These are phyloP conservation scores for Scatophagus argus DNA, from an alignment of 2,113 vertebrate species.

Conservation along the genomic window DNA sequence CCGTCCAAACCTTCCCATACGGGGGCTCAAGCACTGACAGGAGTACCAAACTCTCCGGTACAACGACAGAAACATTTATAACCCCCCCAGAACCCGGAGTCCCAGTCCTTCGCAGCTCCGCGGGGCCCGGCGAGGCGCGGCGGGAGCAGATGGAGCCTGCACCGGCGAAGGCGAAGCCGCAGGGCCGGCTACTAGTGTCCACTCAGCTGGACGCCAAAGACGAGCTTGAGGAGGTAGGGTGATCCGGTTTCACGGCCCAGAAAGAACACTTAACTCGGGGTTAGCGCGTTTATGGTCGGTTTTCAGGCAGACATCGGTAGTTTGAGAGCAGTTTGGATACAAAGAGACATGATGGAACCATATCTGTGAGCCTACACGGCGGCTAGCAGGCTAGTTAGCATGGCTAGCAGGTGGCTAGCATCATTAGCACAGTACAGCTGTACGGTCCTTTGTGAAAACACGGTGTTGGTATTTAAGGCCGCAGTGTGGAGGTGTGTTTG, in stretches of 20 bases:
- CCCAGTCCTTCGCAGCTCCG: conserved; percentile 54
- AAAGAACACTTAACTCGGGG: no score
- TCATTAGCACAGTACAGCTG: background rate
- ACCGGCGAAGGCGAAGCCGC: conserved; percentile 87
- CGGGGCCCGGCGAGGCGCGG: conserved; percentile 82
- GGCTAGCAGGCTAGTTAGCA: conserved; percentile 62
- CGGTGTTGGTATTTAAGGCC: background rate
- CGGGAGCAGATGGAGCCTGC: conserved; percentile 88
- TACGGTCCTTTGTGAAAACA: rapidly evolving
- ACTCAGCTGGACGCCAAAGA: conserved; percentile 95
- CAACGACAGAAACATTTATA: conserved; percentile 31
- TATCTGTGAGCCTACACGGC: background rate
- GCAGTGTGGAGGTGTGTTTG: no score
- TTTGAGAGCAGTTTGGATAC: conserved; percentile 33
- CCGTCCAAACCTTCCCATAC: conserved; percentile 5
- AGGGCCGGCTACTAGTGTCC: conserved; percentile 90
- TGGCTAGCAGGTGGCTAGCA: conserved; percentile 24
- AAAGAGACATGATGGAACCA: conserved; percentile 55
- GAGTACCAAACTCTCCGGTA: conserved; percentile 12
- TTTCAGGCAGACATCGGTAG: background rate
- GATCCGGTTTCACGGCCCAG: background rate
- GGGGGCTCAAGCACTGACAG: conserved; percentile 31
- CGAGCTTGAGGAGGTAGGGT: conserved; percentile 92
- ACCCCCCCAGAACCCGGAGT: conserved; percentile 38
- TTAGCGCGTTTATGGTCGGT: no score